Base-by-base conservation (phyloP, 1,140 invertebrate species). In the Stratiolaelaps scimitus region DNA sequence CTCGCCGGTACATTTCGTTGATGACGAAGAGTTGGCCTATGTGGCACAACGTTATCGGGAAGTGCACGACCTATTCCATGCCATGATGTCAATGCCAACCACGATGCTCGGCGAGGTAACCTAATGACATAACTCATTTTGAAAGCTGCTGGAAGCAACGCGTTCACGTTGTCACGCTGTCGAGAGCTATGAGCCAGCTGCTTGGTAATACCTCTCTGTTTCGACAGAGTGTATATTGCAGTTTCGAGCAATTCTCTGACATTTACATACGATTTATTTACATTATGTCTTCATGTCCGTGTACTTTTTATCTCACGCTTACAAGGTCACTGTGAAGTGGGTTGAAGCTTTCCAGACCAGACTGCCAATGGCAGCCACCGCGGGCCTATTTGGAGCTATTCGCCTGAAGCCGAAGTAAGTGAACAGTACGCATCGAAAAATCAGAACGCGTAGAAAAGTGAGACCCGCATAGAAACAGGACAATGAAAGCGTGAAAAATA, bases 41-140 rank as follows among this genome's bases (percentile, higher is more conserved):
- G 85, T 97, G 2, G 94, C 98, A 86, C 89, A 93, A 76, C 79
- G 95, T 47, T 98, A 98, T 75, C 83, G 95, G 69, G 92, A 98
- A 78, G 85, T 87, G 19, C 95, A 98, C 75, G 95, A 98, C 78
- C 80, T 98, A 64, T 83, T 91, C 68, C 94, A 98, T 77, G 85
- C 92, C 0, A 76, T 89, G 7, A 79, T 96, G 34, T 82, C 83
- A 66, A 94, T 95, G 89, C 91, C 89, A 17, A 97, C 92, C 7
- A 92, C 91, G 73, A 95, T 98, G 90, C 78, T 94, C 6, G 89
- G 89, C 73, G 81, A 83, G 68, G 71, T 73, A 13, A 40, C 10
- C 4, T 10, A 40, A 40, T 40, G 10, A 40, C n/a, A 40, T 40
- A 6, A 40, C 34, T 40, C 10, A 4, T 40, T 40, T 10, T 40